Percentiles rank a stretch among this genome's conserved stretches.
These are phyloP conservation scores for Hyphantria cunea DNA, from an alignment of 1,140 invertebrate species.

Conservation along the genomic window DNA sequence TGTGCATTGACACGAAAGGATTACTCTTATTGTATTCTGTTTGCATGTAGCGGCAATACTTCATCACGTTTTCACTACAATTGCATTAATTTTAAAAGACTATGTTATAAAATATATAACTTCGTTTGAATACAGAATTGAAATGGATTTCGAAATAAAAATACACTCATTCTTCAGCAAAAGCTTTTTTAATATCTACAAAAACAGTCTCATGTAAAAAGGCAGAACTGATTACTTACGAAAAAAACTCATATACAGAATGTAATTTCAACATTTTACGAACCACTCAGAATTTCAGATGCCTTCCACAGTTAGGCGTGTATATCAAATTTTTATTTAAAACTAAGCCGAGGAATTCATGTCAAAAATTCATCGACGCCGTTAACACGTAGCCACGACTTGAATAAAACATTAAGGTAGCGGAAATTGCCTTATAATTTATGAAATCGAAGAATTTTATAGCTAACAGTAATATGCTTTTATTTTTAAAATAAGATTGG, in stretches of 20 bases:
- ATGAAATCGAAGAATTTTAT: constrained; percentile 49
- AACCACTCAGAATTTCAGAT: constrained; percentile 33
- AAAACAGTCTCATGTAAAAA: not conserved
- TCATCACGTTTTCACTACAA: constrained; percentile 34
- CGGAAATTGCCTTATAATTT: constrained; percentile 48
- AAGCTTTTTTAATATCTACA: not conserved
- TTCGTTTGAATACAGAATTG: not conserved
- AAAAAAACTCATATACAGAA: constrained; percentile 12
- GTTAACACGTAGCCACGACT: constrained; percentile 41
- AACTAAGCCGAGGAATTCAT: constrained; percentile 11
- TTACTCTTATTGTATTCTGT: constrained; percentile 56
- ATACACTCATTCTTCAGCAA: not conserved
- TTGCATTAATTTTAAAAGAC: constrained; percentile 54
- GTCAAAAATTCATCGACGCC: constrained; percentile 31
- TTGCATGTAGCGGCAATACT: constrained; percentile 12
- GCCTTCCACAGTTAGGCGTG: constrained; percentile 2
- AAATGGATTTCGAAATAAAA: not conserved
- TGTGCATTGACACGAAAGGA: constrained; percentile 68
- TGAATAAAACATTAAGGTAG: constrained; percentile 51
- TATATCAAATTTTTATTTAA: constrained; percentile 26
- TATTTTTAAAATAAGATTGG: not conserved
- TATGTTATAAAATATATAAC: too few species aligned
- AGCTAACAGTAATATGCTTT: constrained; percentile 35
- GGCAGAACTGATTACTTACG: constrained; percentile 8
- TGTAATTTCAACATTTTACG: constrained; percentile 16